These are phyloP conservation scores for Lucinisca nassula DNA, from an alignment of 2,888 invertebrate genomes.

Conservation along the genomic window DNA sequence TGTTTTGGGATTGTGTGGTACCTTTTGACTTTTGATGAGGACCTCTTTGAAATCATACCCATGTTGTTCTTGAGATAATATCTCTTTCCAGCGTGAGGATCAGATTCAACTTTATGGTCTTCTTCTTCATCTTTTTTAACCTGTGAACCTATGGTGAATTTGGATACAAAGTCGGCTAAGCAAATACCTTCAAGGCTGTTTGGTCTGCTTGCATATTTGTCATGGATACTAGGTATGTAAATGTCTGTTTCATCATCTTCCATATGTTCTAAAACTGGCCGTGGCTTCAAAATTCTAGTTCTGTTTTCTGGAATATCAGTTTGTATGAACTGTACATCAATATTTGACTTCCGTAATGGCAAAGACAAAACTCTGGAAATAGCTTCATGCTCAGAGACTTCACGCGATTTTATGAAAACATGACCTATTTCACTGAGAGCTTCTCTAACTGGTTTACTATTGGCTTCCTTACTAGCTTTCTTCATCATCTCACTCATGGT, in stretches of 20 bases:
- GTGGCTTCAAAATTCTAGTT: conserved; percentile 52
- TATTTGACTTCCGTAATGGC: conserved; percentile 51
- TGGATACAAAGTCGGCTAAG: conserved; percentile 60
- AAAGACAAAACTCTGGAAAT: conserved; percentile 44
- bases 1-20: conserved; percentile 43
- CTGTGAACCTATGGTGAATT: conserved; percentile 30
- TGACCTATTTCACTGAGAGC: conserved; percentile 44
- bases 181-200: conserved; percentile 44
- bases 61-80: conserved; percentile 38
- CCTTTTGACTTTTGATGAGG: conserved; percentile 23
- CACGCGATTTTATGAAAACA: conserved; percentile 44
- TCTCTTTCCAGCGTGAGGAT: neutral
- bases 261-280: conserved; percentile 40
- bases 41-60: conserved; percentile 36
- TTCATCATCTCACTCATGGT: conserved; percentile 57
- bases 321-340: conserved; percentile 40
- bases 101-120: neutral
- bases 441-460: conserved; percentile 31
- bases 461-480: conserved; percentile 59
- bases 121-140: conserved; percentile 9
- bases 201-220: conserved; percentile 57
- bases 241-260: conserved; percentile 57
- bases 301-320: conserved; percentile 51
- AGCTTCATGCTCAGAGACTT: conserved; percentile 62
- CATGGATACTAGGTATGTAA: conserved; percentile 58